These are phyloP conservation scores for Enteromius anoplus DNA, from an alignment of 2,797 vertebrate genomes.

Conservation along the genomic window DNA sequence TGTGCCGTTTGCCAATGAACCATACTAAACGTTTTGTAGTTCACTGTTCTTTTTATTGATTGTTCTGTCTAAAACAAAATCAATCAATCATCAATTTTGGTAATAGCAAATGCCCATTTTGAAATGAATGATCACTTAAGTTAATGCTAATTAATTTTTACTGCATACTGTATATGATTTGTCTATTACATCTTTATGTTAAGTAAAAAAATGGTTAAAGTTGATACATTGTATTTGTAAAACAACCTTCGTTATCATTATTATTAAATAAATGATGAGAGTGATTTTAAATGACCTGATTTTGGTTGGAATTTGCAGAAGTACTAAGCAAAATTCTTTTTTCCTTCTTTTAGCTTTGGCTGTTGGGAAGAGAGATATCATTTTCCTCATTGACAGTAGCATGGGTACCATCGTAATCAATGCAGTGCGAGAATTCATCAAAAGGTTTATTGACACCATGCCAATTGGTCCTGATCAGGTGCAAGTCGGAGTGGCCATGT, in stretches of 20 bases:
- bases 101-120: neutral
- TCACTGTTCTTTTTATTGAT: neutral
- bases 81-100: neutral
- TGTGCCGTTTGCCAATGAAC: neutral
- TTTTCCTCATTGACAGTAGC: slow-evolving; percentile 94
- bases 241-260: neutral
- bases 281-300: neutral
- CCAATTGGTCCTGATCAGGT: slow-evolving; percentile 88
- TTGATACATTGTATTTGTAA: neutral
- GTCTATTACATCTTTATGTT: neutral
- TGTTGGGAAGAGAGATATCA: slow-evolving; percentile 90
- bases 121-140: neutral
- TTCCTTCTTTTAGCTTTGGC: slow-evolving; percentile 77
- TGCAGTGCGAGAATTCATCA: slow-evolving; percentile 84
- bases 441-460: slow-evolving; percentile 81
- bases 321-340: slow-evolving; percentile 37
- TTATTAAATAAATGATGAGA: neutral
- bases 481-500: slow-evolving; percentile 88
- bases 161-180: neutral
- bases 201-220: neutral
- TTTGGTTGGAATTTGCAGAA: slow-evolving; percentile 32
- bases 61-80: neutral
- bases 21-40: neutral
- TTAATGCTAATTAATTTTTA: neutral
- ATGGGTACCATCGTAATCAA: slow-evolving; percentile 78